phyloP scores from a whole-genome alignment of 2,888 invertebrate species.

The Dermolepida albohirtum region DNA sequence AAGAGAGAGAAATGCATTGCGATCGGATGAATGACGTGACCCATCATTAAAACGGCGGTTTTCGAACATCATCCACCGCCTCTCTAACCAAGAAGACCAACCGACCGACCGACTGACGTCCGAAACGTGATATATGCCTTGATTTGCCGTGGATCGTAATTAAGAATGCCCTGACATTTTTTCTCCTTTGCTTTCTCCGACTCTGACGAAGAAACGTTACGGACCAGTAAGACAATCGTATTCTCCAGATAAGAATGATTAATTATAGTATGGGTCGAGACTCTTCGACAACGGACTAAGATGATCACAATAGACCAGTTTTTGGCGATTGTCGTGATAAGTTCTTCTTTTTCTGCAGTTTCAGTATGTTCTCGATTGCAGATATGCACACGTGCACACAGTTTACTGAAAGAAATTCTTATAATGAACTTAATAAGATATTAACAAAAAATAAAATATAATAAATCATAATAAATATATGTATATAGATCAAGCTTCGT shows the following conservation, averaged over 20 bases:
- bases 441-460: too few relatives aligned
- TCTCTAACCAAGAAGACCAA: slow-evolving; percentile 21
- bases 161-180: slow-evolving; percentile 38
- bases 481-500: too few relatives aligned
- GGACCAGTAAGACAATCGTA: slow-evolving; percentile 51
- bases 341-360: slow-evolving; percentile 32
- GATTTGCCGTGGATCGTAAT: slow-evolving; percentile 42
- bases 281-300: slow-evolving; percentile 57
- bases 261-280: slow-evolving; percentile 55
- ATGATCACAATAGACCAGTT: slow-evolving; percentile 62
- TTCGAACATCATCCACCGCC: slow-evolving; percentile 49
- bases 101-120: slow-evolving; percentile 22
- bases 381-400: slow-evolving; percentile 5
- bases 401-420: neutral
- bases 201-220: slow-evolving; percentile 31
- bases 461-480: too few relatives aligned
- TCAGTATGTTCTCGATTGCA: slow-evolving; percentile 24
- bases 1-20: slow-evolving; percentile 49
- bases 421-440: too few relatives aligned
- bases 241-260: slow-evolving; percentile 62
- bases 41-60: slow-evolving; percentile 63
- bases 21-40: slow-evolving; percentile 66
- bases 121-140: slow-evolving; percentile 52
- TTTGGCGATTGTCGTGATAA: slow-evolving; percentile 60
- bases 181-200: slow-evolving; percentile 43